Conservation (phyloP, 2,113 vertebrate species). For the Anas platyrhynchos region DNA sequence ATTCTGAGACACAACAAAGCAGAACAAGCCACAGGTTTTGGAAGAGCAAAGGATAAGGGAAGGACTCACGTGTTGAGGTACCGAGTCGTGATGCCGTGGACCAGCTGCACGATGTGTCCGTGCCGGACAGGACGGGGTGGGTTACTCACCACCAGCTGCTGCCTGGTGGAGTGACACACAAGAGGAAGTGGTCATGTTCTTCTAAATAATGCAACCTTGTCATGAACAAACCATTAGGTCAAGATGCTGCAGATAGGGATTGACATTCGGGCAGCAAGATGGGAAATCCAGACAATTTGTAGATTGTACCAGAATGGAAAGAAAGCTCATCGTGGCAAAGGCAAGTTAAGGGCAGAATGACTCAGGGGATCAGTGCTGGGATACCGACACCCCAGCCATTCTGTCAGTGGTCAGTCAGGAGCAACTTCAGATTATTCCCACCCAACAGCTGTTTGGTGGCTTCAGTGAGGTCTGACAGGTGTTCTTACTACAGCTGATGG, state of each 20-base stretch:
- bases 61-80: constrained; percentile 93
- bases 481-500: background rate
- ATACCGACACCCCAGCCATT: background rate
- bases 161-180: constrained; percentile 74
- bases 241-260: background rate
- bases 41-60: background rate
- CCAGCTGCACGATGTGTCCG: constrained; percentile 90
- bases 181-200: background rate
- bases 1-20: background rate
- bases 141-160: constrained; percentile 87
- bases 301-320: background rate
- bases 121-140: constrained; percentile 88
- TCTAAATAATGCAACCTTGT: background rate
- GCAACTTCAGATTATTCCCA: background rate
- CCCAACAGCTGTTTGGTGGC: background rate
- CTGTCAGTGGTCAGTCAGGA: constrained; percentile 16
- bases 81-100: constrained; percentile 93
- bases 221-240: background rate
- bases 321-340: constrained; percentile 12
- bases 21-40: background rate
- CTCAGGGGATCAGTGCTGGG: background rate
- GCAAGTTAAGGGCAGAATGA: constrained; percentile 24
- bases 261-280: background rate
- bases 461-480: background rate
- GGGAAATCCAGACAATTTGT: background rate